Conservation (phyloP, 2,888 invertebrate species). For the Gymnocheta viridis region DNA sequence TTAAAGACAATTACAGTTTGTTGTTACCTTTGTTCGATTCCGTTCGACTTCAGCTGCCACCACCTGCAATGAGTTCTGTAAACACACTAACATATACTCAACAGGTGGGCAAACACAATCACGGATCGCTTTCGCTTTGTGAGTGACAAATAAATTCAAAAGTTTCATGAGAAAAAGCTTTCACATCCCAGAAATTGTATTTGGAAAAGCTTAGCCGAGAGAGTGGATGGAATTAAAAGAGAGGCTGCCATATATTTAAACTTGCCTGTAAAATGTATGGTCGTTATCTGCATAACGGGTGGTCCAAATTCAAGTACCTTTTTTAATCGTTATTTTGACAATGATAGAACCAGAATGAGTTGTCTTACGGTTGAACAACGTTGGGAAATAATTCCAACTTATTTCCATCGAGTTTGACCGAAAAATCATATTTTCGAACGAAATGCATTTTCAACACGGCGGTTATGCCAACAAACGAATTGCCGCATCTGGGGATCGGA, state of each 20-base stretch:
- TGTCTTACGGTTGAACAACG: no score
- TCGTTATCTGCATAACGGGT: no score
- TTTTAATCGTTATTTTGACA: no score
- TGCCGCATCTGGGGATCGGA: no score
- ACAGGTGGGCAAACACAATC: conserved; percentile 35
- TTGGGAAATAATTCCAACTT: no score
- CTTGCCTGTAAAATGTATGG: no score
- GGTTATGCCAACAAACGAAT: no score
- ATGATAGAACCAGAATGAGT: no score
- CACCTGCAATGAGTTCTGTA: conserved; percentile 4
- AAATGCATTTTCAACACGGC: no score
- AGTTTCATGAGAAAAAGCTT: conserved; percentile 36
- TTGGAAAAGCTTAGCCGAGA: not conserved
- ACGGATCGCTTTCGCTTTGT: conserved; percentile 13
- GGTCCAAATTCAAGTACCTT: no score
- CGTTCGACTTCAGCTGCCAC: not conserved
- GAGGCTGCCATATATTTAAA: not conserved
- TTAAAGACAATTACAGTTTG: not conserved
- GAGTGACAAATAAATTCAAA: conserved; percentile 9
- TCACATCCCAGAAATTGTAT: not conserved
- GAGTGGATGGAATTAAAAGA: not conserved
- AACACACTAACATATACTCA: conserved; percentile 34
- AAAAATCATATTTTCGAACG: no score
- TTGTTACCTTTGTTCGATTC: not conserved
- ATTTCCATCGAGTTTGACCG: no score